phyloP scores from a whole-genome alignment of 1,140 invertebrate genomes.

The Drosophila funebris region DNA sequence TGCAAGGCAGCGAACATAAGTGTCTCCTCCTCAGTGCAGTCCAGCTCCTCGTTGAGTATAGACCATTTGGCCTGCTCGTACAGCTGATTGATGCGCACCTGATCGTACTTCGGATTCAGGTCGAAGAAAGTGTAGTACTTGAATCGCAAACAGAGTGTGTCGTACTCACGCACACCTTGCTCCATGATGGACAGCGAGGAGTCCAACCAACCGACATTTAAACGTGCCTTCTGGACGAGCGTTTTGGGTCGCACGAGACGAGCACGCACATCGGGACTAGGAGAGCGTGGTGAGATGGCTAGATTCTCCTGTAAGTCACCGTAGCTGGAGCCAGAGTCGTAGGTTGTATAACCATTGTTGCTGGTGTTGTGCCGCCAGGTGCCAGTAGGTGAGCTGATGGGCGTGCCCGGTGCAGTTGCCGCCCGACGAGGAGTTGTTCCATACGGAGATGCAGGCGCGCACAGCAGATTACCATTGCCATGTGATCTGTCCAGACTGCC shows the following conservation, averaged over 20 bases:
- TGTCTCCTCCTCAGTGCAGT: slow-evolving; percentile 99
- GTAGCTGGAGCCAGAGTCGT: slow-evolving; percentile 84
- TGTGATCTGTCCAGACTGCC: slow-evolving; percentile 87
- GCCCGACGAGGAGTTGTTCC: slow-evolving; percentile 87
- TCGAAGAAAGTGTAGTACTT: slow-evolving; percentile 98
- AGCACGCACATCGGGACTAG: slow-evolving; percentile 90
- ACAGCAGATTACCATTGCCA: slow-evolving; percentile 84
- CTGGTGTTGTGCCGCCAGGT: slow-evolving; percentile 71
- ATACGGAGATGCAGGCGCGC: slow-evolving; percentile 64
- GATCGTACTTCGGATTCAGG: slow-evolving; percentile 97
- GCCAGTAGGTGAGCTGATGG: slow-evolving; percentile 88
- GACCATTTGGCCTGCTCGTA: slow-evolving; percentile 99
- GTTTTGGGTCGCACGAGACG: slow-evolving; percentile 94
- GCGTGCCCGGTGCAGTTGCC: slow-evolving; percentile 86
- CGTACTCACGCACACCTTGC: slow-evolving; percentile 97
- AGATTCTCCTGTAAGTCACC: slow-evolving; percentile 91
- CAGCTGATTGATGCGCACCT: slow-evolving; percentile 98
- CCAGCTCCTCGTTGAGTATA: slow-evolving; percentile 97
- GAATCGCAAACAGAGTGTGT: slow-evolving; percentile 93
- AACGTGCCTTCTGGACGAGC: slow-evolving; percentile 95
- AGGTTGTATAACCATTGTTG: slow-evolving; percentile 70
- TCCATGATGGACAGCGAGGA: slow-evolving; percentile 99
- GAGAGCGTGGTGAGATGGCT: slow-evolving; percentile 90
- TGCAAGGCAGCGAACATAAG: slow-evolving; percentile 99
- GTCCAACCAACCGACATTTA: slow-evolving; percentile 99